A percentile compares a stretch with the other conserved stretches of the same genome.
Conservation (phyloP, 2,888 invertebrate species). For the Drosophila borborema region DNA sequence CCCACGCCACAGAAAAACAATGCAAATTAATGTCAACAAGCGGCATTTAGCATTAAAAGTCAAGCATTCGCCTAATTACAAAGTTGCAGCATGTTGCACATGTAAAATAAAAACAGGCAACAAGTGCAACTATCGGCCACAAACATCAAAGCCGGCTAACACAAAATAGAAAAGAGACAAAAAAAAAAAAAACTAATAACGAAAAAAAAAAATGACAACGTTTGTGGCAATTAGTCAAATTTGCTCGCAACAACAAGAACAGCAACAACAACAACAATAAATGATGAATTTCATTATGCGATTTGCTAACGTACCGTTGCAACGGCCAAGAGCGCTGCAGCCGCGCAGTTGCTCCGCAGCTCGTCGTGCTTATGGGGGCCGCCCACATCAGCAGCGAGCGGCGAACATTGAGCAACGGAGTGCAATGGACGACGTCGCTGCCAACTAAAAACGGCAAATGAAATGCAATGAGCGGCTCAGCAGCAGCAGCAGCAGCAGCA, state of each 20-base stretch:
- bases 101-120: constrained; percentile 30
- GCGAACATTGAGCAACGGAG: constrained; percentile 56
- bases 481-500: too few relatives aligned
- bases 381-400: constrained; percentile 48
- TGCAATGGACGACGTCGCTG: constrained; percentile 70
- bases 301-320: constrained; percentile 62
- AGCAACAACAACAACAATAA: constrained; percentile 18
- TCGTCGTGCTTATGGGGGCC: constrained; percentile 41
- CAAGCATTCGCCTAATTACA: constrained; percentile 65
- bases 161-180: constrained; percentile 19
- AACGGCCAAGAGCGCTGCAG: constrained; percentile 49
- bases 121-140: constrained; percentile 51
- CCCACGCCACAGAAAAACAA: constrained; percentile 48
- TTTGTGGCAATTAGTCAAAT: constrained; percentile 75
- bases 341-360: constrained; percentile 21
- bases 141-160: constrained; percentile 57
- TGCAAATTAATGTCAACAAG: constrained; percentile 69
- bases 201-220: constrained; percentile 40
- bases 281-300: constrained; percentile 68
- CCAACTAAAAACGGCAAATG: constrained; percentile 39
- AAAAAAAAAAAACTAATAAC: constrained; percentile 3
- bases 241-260: constrained; percentile 33
- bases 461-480: constrained; percentile 30
- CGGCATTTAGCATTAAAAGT: constrained; percentile 67
- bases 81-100: constrained; percentile 57